Evolutionary conservation across 2,888 invertebrate genomes (phyloP).

Genomic region (Campoplex nolae): DNA sequence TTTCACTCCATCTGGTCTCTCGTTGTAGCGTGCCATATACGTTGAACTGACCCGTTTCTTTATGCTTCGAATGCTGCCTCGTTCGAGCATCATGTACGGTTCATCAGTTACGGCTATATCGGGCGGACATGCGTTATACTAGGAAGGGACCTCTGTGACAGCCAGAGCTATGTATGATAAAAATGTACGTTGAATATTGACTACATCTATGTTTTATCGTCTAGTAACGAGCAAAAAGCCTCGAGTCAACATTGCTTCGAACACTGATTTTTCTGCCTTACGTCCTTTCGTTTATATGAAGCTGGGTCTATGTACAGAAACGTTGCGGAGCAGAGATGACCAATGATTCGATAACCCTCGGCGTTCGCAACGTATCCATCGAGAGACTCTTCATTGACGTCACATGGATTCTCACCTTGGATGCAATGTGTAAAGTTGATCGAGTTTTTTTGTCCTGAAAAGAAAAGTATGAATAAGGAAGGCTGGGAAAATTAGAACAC

Average conservation of each 20-base stretch:
- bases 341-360: slow-evolving; percentile 34
- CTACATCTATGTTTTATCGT: neutral
- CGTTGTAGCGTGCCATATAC: slow-evolving; percentile 2
- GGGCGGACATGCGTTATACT: slow-evolving; percentile 68
- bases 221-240: neutral
- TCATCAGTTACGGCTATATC: slow-evolving; percentile 69
- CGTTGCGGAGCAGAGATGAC: slow-evolving; percentile 6
- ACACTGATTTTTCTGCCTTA: neutral
- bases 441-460: neutral
- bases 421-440: slow-evolving; percentile 1
- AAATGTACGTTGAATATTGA: slow-evolving; percentile 14
- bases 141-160: slow-evolving; percentile 27
- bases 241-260: neutral
- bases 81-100: slow-evolving; percentile 72
- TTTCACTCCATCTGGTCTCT: slow-evolving; percentile 34
- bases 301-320: neutral
- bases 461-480: neutral
- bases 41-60: slow-evolving; percentile 67
- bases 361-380: neutral
- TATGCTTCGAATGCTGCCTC: slow-evolving; percentile 67
- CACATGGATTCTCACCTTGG: slow-evolving; percentile 7
- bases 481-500: too few relatives aligned
- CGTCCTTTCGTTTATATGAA: neutral
- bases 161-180: slow-evolving; percentile 31
- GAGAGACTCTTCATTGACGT: slow-evolving; percentile 7